Percentiles rank a stretch among this genome's conserved stretches.
phyloP scores from a whole-genome alignment of 2,113 vertebrate species.

The Oncorhynchus masou region DNA sequence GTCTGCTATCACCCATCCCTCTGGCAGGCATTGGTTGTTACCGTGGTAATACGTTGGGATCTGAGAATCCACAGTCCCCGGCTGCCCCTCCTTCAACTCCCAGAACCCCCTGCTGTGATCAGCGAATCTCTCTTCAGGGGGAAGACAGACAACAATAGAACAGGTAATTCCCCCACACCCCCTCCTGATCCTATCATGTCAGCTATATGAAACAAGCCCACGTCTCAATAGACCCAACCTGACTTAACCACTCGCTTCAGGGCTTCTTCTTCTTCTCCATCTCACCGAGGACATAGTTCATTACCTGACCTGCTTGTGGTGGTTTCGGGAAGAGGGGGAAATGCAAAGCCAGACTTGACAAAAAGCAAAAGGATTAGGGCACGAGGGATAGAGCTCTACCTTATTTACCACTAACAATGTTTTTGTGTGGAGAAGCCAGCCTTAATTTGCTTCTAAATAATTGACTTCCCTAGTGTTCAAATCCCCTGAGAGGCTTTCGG shows the following conservation, averaged over 20 bases:
- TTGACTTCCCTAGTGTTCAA: constrained; percentile 83
- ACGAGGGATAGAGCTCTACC: constrained; percentile 55
- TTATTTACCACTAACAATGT: constrained; percentile 72
- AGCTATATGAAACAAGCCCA: constrained; percentile 47
- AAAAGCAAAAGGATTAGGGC: constrained; percentile 42
- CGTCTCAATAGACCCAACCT: constrained; percentile 39
- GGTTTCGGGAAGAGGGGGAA: constrained; percentile 39
- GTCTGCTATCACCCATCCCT: background rate
- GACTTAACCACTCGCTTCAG: constrained; percentile 39
- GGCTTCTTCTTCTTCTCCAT: constrained; percentile 20
- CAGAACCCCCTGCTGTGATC: constrained; percentile 58
- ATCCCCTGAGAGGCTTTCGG: constrained; percentile 80
- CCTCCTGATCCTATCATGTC: constrained; percentile 53
- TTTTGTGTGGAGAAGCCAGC: constrained; percentile 74
- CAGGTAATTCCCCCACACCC: constrained; percentile 63
- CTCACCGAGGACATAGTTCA: constrained; percentile 28
- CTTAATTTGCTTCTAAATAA: constrained; percentile 95
- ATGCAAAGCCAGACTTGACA: constrained; percentile 44
- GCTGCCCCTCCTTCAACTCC: constrained; percentile 43
- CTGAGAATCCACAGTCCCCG: background rate
- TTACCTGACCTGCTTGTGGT: constrained; percentile 46
- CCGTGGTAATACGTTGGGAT: constrained; percentile 34
- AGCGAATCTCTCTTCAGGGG: constrained; percentile 49
- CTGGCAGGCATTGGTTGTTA: too few species aligned
- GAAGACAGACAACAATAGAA: constrained; percentile 51